A percentile compares a stretch with the other conserved stretches of the same genome.
phyloP scores from a whole-genome alignment of 1,140 invertebrate species.

The Drosophila kurseongensis region DNA sequence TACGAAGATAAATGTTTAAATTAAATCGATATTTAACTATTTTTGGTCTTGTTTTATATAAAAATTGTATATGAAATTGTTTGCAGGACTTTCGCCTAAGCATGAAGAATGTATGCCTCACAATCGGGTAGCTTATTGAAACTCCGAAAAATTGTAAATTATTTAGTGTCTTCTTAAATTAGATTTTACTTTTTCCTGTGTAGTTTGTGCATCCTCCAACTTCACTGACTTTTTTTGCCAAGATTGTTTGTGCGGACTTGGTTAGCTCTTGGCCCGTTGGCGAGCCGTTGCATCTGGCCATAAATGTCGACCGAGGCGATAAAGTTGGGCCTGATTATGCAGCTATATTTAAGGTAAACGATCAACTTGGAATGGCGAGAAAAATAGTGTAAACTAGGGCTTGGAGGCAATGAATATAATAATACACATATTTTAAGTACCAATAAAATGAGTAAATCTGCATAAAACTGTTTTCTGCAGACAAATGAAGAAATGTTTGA shows the following conservation, averaged over 20 bases:
- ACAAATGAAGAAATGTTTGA: too few species aligned
- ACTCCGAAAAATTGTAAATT: background rate
- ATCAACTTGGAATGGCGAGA: slow-evolving; percentile 31
- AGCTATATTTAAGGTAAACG: slow-evolving; percentile 22
- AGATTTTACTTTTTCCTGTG: background rate
- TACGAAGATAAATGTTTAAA: too few species aligned
- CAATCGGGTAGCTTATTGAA: too few species aligned
- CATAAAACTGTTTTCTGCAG: too few species aligned
- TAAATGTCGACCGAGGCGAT: slow-evolving; percentile 48
- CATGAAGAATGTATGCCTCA: too few species aligned
- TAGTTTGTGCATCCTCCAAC: slow-evolving; percentile 6
- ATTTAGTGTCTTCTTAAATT: background rate
- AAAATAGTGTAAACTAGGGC: background rate
- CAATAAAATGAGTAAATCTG: too few species aligned
- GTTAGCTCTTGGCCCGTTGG: slow-evolving; percentile 33
- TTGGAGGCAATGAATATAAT: background rate
- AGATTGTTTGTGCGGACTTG: slow-evolving; percentile 39
- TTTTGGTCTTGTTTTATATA: too few species aligned
- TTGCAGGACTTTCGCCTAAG: too few species aligned
- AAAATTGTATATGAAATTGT: too few species aligned
- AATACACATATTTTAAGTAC: background rate
- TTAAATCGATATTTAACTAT: too few species aligned
- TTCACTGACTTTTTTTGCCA: slow-evolving; percentile 7
- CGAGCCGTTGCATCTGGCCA: slow-evolving; percentile 27
- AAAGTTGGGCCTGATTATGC: slow-evolving; percentile 47